Percentiles rank a stretch among this genome's conserved stretches.
Evolutionary conservation across 2,113 vertebrate genomes (phyloP).

Genomic region (Bufo gargarizans): DNA sequence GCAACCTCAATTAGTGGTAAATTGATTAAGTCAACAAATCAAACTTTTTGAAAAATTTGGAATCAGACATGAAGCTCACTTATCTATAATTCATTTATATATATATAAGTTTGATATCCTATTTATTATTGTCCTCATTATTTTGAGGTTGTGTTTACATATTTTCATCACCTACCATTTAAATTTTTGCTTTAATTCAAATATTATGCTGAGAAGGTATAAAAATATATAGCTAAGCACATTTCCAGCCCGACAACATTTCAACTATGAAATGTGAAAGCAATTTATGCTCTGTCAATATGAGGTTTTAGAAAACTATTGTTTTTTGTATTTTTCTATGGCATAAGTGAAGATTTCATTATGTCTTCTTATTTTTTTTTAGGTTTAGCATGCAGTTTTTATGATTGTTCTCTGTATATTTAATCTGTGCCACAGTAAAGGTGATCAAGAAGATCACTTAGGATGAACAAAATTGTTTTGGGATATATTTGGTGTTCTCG

Average conservation of each 20-base stretch:
- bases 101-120: no score
- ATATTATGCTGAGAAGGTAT: background rate
- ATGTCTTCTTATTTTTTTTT: background rate
- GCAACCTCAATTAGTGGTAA: no score
- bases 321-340: background rate
- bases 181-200: background rate
- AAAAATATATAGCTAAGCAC: background rate
- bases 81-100: no score
- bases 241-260: background rate
- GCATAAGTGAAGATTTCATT: background rate
- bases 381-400: background rate
- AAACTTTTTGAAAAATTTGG: no score
- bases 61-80: no score
- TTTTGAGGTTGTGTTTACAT: background rate
- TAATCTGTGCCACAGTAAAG: background rate
- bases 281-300: slow-evolving; percentile 20
- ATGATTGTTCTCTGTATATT: slow-evolving; percentile 13
- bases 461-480: slow-evolving; percentile 14
- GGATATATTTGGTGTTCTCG: background rate
- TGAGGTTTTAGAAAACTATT: slow-evolving; percentile 7
- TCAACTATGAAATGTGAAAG: background rate
- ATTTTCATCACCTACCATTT: background rate
- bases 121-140: background rate
- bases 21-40: no score
- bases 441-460: slow-evolving; percentile 18